These are phyloP conservation scores for Onthophagus taurus DNA, from an alignment of 1,140 invertebrate species.

Conservation along the genomic window DNA sequence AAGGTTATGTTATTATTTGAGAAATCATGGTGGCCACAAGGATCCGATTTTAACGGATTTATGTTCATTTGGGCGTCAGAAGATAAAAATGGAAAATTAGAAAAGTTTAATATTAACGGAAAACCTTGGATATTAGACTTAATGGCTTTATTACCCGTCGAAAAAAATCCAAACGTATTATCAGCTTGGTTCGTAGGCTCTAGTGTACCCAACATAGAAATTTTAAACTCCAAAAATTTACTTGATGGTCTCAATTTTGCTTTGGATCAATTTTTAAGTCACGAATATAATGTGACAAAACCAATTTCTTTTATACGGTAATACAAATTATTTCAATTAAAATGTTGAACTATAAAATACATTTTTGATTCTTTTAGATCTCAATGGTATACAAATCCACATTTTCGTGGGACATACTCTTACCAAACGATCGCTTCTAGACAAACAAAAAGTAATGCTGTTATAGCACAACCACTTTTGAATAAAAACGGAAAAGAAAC, in stretches of 20 bases:
- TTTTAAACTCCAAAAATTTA: slow-evolving; percentile 13
- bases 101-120: neutral
- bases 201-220: slow-evolving; percentile 19
- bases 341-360: neutral
- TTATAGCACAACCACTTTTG: slow-evolving; percentile 13
- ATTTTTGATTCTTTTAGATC: slow-evolving; percentile 9
- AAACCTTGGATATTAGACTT: slow-evolving; percentile 13
- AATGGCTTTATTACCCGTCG: slow-evolving; percentile 3
- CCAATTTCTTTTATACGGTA: slow-evolving; percentile 13
- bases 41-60: slow-evolving; percentile 39
- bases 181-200: slow-evolving; percentile 19
- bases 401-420: slow-evolving; percentile 19
- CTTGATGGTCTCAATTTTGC: slow-evolving; percentile 17
- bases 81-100: neutral
- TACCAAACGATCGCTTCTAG: slow-evolving; percentile 14
- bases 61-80: slow-evolving; percentile 45
- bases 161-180: slow-evolving; percentile 18
- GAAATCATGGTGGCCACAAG: slow-evolving; percentile 46
- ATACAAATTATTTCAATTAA: slow-evolving; percentile 2
- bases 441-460: slow-evolving; percentile 11
- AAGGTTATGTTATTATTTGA: slow-evolving; percentile 68
- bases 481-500: slow-evolving; percentile 13
- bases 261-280: slow-evolving; percentile 16
- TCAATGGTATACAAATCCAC: slow-evolving; percentile 16
- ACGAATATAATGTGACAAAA: slow-evolving; percentile 13